Evolutionary conservation across 2,888 invertebrate species (phyloP), one percentile per base, ranked within the genome.

Genomic region (Synanthedon vespiformis): DNA sequence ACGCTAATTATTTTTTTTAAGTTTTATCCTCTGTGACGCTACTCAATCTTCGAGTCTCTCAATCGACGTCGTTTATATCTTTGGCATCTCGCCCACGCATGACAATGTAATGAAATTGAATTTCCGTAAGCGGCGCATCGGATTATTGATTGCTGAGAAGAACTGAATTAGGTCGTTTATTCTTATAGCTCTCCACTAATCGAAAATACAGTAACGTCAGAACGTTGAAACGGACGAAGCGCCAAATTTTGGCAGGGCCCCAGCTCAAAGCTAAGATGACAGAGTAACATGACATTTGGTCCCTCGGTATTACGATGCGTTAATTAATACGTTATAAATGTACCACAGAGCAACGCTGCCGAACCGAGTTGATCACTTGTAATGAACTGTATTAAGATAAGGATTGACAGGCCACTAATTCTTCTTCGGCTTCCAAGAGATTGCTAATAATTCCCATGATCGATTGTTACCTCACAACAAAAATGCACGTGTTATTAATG

Each of bases 1-100:
- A 74, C 72, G 74, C 75, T 78, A 82, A 80, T 82, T 80, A 80
- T 74, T 82, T 75, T 70, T 72, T 72, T 75, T 69, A 68, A 62
- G 56, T 70, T 74, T 71, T 67, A 68, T 72, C 68, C 65, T 62
- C 62, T 64, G 52, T 51, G 52, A 44, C 49, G 52, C 51, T 57
- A 63, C 66, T 67, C 63, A 66, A 69, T 68, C 67, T 68, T 62
- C 56, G 56, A 55, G 62, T 61, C 62, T 61, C 61, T 66, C 62
- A 60, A 71, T 70, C 61, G 69, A 68, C 63, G 65, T 71, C 65
- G 64, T 71, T 64, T 65, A 63, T 72, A 69, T 74, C 70, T 70
- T 68, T 70, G 68, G 63, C 68, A 71, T 69, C 67, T 67, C 67
- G 63, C 73, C 74, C 72, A 74, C 74, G 67, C 48, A 12, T 22